Base-by-base conservation (phyloP, 2,113 vertebrate species). In the Cardinalis cardinalis region DNA sequence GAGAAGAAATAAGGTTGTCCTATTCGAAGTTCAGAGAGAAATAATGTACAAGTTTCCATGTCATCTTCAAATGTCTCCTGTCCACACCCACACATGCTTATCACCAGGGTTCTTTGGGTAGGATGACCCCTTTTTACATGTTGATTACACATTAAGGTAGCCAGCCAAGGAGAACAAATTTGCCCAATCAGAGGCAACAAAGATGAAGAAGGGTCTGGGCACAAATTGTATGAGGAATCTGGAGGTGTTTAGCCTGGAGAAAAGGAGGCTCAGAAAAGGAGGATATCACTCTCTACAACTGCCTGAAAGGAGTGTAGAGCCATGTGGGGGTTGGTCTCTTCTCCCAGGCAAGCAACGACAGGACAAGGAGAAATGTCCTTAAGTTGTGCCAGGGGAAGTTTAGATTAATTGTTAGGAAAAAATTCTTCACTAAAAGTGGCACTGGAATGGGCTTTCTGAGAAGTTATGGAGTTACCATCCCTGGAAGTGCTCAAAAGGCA, bases 291-390 rank as follows among this genome's bases (percentile, higher is more conserved):
- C 28, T 40, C 34, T 71, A 31, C 20, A 32, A 0, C 20, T 31
- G 12, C 21, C 41, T 55, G 41, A 40, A 34, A 70, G 13, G 48
- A 41, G 17, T 2, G 3, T 6, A 8, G 6, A 70, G 16, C 16
- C 9, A 3, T 1, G 11, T 21, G 20, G 7, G 11, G 6, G 0
- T 31, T 0, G 0, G 7, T 26, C 25, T 41, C 41, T 55, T 55
- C 60, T 74, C 26, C 21, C 52, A 75, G 14, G 17, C 15, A 48
- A 24, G 7, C 26, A 21, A 26, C 0, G 0, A 31, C 13, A 49
- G 25, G 25, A 36, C 61, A 51, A 36, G 17, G 25, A 9, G 8
- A 49, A 41, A 34, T 18, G 7, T 43, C 21, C 32, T 66, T 51
- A 21, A 84, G 20, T 14, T 36, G 43, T 11, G 2, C 21, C 13